These are phyloP conservation scores for Microcebus tavaratra DNA, from an alignment of 2,113 vertebrate species.

Conservation along the genomic window DNA sequence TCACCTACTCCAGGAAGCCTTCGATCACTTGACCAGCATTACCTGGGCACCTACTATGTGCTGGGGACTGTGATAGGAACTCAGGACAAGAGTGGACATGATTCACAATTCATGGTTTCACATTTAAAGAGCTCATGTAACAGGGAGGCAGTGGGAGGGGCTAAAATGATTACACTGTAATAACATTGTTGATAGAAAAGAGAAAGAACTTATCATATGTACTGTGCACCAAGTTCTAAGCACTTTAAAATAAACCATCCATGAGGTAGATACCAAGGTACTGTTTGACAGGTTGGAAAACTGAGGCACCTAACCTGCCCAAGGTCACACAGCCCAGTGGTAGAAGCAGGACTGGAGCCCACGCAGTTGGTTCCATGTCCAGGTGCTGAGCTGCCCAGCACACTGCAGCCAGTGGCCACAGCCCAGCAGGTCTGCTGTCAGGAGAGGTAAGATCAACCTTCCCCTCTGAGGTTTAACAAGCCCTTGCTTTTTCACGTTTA, in stretches of 20 bases:
- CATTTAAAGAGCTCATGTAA: not conserved
- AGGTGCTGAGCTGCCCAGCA: fast-evolving
- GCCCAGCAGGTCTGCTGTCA: fast-evolving
- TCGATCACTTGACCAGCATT: not conserved
- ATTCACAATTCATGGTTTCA: not conserved
- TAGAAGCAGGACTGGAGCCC: not conserved
- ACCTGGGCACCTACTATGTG: not conserved
- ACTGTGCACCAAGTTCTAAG: not conserved
- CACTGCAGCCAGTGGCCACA: too few species aligned
- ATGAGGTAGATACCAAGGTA: not conserved
- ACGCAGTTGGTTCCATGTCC: not conserved
- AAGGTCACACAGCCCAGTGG: too few species aligned
- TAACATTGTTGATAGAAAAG: not conserved
- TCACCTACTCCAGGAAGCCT: too few species aligned
- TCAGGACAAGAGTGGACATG: not conserved
- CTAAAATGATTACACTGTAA: not conserved
- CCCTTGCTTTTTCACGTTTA: fast-evolving
- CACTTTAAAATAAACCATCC: not conserved
- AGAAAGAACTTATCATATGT: not conserved
- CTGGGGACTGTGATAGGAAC: not conserved
- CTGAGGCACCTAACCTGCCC: not conserved
- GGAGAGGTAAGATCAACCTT: not conserved
- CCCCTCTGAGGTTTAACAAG: not conserved
- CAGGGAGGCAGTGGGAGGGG: not conserved
- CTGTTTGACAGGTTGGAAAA: not conserved